Base-by-base conservation (phyloP, 2,888 invertebrate species). In the Pachycephus smyrnensis region DNA sequence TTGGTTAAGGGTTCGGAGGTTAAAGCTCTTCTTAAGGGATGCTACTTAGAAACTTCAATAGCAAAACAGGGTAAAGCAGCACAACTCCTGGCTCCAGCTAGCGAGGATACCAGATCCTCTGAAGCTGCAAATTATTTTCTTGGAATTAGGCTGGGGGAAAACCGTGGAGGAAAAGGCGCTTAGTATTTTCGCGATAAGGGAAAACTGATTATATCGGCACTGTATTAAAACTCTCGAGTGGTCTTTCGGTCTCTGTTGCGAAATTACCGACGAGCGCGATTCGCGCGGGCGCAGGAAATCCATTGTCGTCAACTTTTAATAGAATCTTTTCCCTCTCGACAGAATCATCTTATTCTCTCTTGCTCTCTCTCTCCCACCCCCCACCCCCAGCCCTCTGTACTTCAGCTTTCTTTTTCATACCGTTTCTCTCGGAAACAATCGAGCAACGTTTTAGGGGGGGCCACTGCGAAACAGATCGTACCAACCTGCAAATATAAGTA, bases 191-290 rank as follows among this genome's bases (percentile, higher is more conserved):
- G 86, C 84, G 86, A 87, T 86, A 87, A 89, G 85, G 86, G 86
- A 86, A 40, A 40, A 83, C 88, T 86, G 87, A 88, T 88, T 89
- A 89, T 86, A 86, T 86, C 86, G 84, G 85, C 85, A 15, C 40
- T 85, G 85, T 87, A 89, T 89, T 89, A 88, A 89, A 89, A 88
- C 87, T 88, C 87, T 83, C 85, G 85, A 87, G 85, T 86, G 40
- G 4, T 1, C 40, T 6, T 40, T 40, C 15, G 40, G 40, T 40
- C 40, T 40, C 40, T 15, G 40, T 40, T 40, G 40, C 40, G 40
- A 40, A 15, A 40, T 40, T 12, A 12, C 12, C 2, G 37, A 37
- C 3, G 37, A 3, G 15, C 15, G 40, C n/a, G n/a, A n/a, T n/a
- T n/a, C n/a, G 15, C 69, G 30, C 4, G 12, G 6, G 32, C 33